Percentiles rank a stretch among this genome's conserved stretches.
Conservation (phyloP, 2,888 invertebrate genomes). For the Falcaria lacertinaria region DNA sequence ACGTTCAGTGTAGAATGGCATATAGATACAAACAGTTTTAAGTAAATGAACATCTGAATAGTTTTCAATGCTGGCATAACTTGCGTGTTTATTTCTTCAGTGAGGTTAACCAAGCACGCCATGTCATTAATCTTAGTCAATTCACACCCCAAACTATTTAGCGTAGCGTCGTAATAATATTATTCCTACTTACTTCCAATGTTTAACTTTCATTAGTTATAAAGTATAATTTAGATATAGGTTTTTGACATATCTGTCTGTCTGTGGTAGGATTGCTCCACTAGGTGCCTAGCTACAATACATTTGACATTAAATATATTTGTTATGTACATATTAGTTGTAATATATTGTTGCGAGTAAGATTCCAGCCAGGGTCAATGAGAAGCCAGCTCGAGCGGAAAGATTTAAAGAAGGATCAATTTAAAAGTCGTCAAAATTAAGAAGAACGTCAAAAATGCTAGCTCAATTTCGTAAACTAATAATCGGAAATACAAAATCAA, state of each 20-base stretch:
- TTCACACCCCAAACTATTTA: conserved; percentile 61
- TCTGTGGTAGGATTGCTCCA: background rate
- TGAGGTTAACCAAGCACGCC: conserved; percentile 28
- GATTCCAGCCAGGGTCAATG: conserved; percentile 4
- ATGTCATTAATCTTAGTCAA: conserved; percentile 68
- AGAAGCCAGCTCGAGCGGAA: background rate
- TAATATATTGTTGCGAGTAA: conserved; percentile 47
- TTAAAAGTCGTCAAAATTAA: too few species aligned
- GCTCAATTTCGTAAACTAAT: too few species aligned
- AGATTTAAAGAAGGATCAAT: too few species aligned
- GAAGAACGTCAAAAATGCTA: too few species aligned
- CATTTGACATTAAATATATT: conserved; percentile 18
- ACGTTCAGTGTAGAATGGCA: too few species aligned
- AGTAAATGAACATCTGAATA: background rate
- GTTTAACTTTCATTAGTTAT: conserved; percentile 37
- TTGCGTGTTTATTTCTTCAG: conserved; percentile 10
- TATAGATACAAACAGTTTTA: too few species aligned
- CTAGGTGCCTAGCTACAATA: background rate
- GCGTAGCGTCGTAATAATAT: conserved; percentile 33
- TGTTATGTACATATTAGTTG: conserved; percentile 70
- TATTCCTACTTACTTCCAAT: conserved; percentile 18
- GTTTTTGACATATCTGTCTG: conserved; percentile 5
- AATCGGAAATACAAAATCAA: too few species aligned
- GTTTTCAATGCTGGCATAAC: background rate
- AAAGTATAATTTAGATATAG: conserved; percentile 23